Percentiles rank a stretch among this genome's conserved stretches.
These are phyloP conservation scores for Eufriesea mexicana DNA, from an alignment of 1,140 invertebrate species.

Conservation along the genomic window DNA sequence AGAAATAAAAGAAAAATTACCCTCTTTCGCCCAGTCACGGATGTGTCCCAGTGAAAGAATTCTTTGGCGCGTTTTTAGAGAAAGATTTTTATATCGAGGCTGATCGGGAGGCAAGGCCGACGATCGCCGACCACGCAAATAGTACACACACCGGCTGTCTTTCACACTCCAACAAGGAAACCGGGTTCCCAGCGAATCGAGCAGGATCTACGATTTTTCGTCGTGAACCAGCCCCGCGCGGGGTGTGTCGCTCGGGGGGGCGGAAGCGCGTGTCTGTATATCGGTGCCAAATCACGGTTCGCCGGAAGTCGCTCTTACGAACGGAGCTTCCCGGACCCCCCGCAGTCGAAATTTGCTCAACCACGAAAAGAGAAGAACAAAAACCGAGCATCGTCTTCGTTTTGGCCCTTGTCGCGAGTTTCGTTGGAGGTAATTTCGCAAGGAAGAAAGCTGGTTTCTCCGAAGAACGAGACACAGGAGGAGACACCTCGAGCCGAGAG, in stretches of 20 bases:
- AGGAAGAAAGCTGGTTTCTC: neutral
- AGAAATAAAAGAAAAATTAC: neutral
- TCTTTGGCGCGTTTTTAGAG: conserved; percentile 17
- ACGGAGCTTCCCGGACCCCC: neutral
- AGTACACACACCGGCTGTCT: conserved; percentile 79
- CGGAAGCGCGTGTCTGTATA: neutral
- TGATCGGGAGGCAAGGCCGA: conserved; percentile 47
- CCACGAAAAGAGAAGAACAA: neutral
- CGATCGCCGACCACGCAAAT: conserved; percentile 66
- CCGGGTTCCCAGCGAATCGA: conserved; percentile 72
- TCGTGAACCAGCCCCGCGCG: too few species aligned
- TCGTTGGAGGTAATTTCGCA: neutral
- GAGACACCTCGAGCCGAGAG: neutral
- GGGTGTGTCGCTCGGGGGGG: too few species aligned
- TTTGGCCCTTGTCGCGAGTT: neutral
- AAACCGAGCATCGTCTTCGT: neutral
- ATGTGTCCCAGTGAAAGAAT: neutral
- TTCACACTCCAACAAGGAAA: conserved; percentile 77
- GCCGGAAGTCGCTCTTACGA: neutral
- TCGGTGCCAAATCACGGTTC: conserved; percentile 40
- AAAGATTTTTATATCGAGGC: conserved; percentile 26
- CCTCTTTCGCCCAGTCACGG: neutral
- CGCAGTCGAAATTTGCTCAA: conserved; percentile 20
- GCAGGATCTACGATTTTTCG: conserved; percentile 25
- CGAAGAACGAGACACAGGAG: neutral